These are phyloP conservation scores for Erpetoichthys calabaricus DNA, from an alignment of 2,797 vertebrate genomes.

Conservation along the genomic window DNA sequence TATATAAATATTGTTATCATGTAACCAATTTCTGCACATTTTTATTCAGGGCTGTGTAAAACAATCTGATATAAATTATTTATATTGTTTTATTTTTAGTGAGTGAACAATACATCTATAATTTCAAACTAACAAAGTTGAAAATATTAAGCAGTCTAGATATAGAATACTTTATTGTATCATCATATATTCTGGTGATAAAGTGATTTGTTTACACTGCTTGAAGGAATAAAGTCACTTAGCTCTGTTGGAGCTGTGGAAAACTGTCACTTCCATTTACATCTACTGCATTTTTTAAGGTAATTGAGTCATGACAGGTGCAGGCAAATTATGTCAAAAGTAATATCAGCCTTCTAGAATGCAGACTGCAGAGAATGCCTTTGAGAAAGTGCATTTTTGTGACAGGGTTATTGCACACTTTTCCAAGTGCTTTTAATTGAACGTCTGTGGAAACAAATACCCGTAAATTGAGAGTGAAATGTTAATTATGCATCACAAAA, in stretches of 20 bases:
- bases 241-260: slow-evolving; percentile 1
- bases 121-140: no score
- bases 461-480: slow-evolving; percentile 12
- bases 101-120: no score
- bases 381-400: slow-evolving; percentile 11
- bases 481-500: slow-evolving; percentile 20
- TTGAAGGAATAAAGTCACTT: neutral
- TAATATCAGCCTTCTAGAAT: slow-evolving; percentile 17
- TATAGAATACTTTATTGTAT: no score
- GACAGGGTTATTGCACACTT: slow-evolving; percentile 23
- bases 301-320: slow-evolving; percentile 25
- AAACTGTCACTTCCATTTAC: neutral
- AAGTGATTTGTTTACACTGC: neutral
- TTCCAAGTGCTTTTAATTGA: slow-evolving; percentile 27
- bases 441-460: slow-evolving; percentile 25
- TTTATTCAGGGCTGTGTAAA: no score
- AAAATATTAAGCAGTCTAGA: no score
- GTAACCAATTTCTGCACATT: no score
- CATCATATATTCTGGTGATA: neutral
- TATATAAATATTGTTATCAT: no score
- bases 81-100: no score
- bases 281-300: slow-evolving; percentile 16
- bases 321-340: slow-evolving; percentile 27
- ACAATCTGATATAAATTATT: no score
- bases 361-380: slow-evolving; percentile 19